A percentile compares a stretch with the other conserved stretches of the same genome.
Evolutionary conservation across 2,797 vertebrate species (phyloP).

Genomic region (Enteromius trimaculatus): DNA sequence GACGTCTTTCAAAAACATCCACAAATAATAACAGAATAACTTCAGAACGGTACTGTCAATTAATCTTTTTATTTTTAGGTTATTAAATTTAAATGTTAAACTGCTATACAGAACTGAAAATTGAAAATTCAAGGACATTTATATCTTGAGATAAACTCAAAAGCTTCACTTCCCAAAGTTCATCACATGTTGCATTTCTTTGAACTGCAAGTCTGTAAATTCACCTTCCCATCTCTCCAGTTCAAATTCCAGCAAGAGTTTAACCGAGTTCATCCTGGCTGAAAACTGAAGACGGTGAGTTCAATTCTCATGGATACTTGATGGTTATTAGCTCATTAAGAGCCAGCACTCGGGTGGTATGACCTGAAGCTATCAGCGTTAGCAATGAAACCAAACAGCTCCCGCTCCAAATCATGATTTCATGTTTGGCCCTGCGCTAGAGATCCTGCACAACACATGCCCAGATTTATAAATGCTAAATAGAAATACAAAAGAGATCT

Average conservation of each 20-base stretch:
- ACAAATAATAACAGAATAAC: not conserved
- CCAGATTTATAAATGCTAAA: not conserved
- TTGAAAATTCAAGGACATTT: too few species aligned
- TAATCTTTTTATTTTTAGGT: not conserved
- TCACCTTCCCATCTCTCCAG: not conserved
- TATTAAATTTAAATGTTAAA: not conserved
- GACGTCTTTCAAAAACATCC: not conserved
- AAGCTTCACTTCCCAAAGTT: not conserved
- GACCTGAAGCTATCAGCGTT: slow-evolving; percentile 22
- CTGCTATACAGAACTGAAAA: not conserved
- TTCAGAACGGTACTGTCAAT: not conserved
- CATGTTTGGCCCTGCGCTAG: not conserved
- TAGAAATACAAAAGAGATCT: not conserved
- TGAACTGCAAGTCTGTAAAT: not conserved
- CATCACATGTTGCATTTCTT: not conserved
- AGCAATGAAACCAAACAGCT: slow-evolving; percentile 5
- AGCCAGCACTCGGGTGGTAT: slow-evolving; percentile 6
- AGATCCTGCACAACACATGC: not conserved
- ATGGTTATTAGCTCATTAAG: slow-evolving; percentile 20
- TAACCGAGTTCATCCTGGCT: not conserved
- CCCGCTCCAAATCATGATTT: slow-evolving; percentile 5
- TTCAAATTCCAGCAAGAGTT: not conserved
- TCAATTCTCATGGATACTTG: slow-evolving; percentile 12
- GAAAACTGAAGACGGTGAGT: slow-evolving; percentile 8
- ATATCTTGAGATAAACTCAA: not conserved